Evolutionary conservation across 2,888 invertebrate species (phyloP), one percentile per base, ranked within the genome.

Genomic region (Amblyjoppa fuscipennis): DNA sequence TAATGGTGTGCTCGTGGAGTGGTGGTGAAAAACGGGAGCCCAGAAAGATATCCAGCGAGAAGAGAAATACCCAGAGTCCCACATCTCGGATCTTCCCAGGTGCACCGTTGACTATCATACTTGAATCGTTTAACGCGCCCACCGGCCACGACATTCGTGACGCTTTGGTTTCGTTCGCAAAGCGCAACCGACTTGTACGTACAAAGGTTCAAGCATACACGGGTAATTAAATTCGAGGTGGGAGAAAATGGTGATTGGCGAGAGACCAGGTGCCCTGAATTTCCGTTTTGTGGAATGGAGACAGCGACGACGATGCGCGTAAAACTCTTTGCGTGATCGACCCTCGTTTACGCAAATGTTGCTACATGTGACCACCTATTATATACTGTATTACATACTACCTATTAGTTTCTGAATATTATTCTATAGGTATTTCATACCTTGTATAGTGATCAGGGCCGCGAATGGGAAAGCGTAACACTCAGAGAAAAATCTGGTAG

Each of bases 21-120:
- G 28, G 45, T 7, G n/a, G n/a, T 31, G 74, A 74, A 64, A 81
- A 81, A 13, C 74, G 74, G 73, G 74, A 68, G 20, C 20, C 56
- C 31, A 28, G 68, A 49, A 16, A 61, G 53, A 66, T 73, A 80
- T 66, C 34, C 28, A 74, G 74, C 31, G 53, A 28, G 59, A 59
- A 13, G 59, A 73, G 25, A 20, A 38, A 41, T 31, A 16, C 25
- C 31, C 20, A n/a, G 56, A 41, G 31, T 74, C 45, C 25, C 53
- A 41, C 66, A 74, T 74, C 74, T 74, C 45, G 68, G 41, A 73
- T 66, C 81, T 56, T 68, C 20, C 53, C 56, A 49, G 56, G n/a
- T 16, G 16, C 41, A 34, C n/a, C 31, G 31, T 4, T 59, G 28
- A 59, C 59, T 59, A 3, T 11, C 1, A 25, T 28, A 28, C 51